Percentiles rank a stretch among this genome's conserved stretches.
Conservation (phyloP, 2,888 invertebrate species). For the Frankliniella intonsa region DNA sequence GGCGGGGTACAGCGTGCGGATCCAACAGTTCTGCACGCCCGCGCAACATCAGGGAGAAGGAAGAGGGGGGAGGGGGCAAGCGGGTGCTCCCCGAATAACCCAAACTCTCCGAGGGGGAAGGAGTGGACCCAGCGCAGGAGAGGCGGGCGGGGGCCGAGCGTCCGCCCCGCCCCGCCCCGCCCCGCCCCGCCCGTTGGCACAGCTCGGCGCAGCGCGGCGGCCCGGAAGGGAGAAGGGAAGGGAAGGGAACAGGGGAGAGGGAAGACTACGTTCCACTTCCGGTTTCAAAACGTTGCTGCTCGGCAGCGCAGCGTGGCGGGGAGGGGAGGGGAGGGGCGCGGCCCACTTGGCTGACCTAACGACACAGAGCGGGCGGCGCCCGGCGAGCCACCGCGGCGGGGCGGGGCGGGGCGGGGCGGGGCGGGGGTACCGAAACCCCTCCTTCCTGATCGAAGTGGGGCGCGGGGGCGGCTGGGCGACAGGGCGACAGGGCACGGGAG, state of each 20-base stretch:
- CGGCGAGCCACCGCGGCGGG: neutral
- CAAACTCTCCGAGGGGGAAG: too few species aligned
- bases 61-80: too few species aligned
- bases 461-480: too few species aligned
- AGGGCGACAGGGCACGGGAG: too few species aligned
- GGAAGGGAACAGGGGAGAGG: neutral
- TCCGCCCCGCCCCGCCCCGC: neutral
- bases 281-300: neutral
- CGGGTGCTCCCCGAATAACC: too few species aligned
- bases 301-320: neutral
- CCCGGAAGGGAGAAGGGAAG: neutral
- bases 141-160: too few species aligned
- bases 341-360: slow-evolving; percentile 12
- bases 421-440: neutral
- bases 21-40: too few species aligned
- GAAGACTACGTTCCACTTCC: neutral
- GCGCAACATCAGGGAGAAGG: too few species aligned
- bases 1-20: too few species aligned
- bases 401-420: neutral
- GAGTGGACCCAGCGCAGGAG: too few species aligned
- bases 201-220: neutral
- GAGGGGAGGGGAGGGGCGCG: neutral
- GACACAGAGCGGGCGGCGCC: neutral
- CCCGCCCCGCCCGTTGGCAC: neutral
- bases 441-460: too few species aligned